A percentile compares a stretch with the other conserved stretches of the same genome.
Conservation (phyloP, 2,888 invertebrate species). For the Lithophane ornitopus region DNA sequence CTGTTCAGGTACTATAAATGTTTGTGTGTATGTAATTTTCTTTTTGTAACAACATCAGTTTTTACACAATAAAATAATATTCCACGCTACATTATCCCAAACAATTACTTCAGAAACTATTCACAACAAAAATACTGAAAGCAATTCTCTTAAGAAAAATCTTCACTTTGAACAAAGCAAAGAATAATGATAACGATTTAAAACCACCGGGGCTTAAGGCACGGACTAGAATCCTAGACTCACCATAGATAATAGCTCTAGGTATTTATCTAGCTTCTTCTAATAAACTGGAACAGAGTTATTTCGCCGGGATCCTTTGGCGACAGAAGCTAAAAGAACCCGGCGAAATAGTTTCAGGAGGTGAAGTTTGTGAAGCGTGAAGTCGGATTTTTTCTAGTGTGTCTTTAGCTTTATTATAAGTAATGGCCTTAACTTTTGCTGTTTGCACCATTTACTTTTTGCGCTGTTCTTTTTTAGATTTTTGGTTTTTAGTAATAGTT, state of each 20-base stretch:
- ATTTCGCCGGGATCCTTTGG: constrained; percentile 44
- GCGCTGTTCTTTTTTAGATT: constrained; percentile 18
- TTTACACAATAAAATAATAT: not conserved
- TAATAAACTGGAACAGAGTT: constrained; percentile 63
- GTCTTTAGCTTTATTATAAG: constrained; percentile 46
- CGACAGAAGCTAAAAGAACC: constrained; percentile 9
- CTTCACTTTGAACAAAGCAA: constrained; percentile 51
- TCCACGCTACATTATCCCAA: not conserved
- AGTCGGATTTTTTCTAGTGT: constrained; percentile 42
- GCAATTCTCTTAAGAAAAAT: constrained; percentile 53
- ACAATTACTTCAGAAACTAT: constrained; percentile 15
- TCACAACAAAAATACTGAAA: constrained; percentile 13
- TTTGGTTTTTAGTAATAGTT: constrained; percentile 20
- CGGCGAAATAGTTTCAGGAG: constrained; percentile 44
- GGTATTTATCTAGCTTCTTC: constrained; percentile 62
- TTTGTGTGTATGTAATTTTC: not conserved
- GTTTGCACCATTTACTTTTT: constrained; percentile 42
- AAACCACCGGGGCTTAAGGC: constrained; percentile 49
- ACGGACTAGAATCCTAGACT: constrained; percentile 45
- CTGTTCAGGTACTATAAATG: not conserved
- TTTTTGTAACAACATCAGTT: not conserved
- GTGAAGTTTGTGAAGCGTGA: constrained; percentile 43
- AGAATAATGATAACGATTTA: constrained; percentile 64
- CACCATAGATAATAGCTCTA: constrained; percentile 53
- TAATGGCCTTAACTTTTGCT: constrained; percentile 45